Base-by-base conservation (phyloP, 2,113 vertebrate species). In the Struthio camelus region DNA sequence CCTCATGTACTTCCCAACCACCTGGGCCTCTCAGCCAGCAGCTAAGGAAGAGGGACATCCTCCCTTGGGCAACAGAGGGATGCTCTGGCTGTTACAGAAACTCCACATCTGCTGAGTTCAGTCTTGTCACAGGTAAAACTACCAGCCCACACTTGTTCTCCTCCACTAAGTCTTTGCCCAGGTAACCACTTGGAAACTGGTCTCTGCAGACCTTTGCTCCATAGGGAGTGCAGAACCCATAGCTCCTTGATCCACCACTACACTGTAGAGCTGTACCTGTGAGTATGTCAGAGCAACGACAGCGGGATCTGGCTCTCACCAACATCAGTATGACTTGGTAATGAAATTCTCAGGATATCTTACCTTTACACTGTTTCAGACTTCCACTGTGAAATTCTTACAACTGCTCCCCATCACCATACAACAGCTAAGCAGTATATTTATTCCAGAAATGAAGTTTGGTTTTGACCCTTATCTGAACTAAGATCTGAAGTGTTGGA, bases 161-260 rank as follows among this genome's bases (percentile, higher is more conserved):
- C 51, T 65, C 12, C 32, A 51, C 8, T 64, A 50, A 66, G 34
- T 13, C 27, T 61, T 42, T 80, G 46, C 24, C n/a, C 28, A 77
- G 23, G 25, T 66, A 42, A 11, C 36, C 25, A 27, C 1, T 1
- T 20, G 62, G 6, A 19, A 10, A 6, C 13, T 3, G 7, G 14
- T 66, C 54, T 36, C 38, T 75, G 32, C 42, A 59, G 46, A 65
- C 13, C 38, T 34, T 6, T 42, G 69, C n/a, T 44, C 36, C 25
- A 25, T 8, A 75, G 23, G 0, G 0, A 76, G 12, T 2, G 9
- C 48, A 61, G 51, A 81, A 19, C 10, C 2, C 2, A 4, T 23
- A 62, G 51, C 34, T 87, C 42, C 34, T 76, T 50, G 66, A 27
- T 51, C 40, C 28, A 34, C 6, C 3, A 10, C 1, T 1, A 58